Percentiles rank a stretch among this genome's conserved stretches.
Evolutionary conservation across 2,113 vertebrate species (phyloP).

Genomic region (Arizona elegans): DNA sequence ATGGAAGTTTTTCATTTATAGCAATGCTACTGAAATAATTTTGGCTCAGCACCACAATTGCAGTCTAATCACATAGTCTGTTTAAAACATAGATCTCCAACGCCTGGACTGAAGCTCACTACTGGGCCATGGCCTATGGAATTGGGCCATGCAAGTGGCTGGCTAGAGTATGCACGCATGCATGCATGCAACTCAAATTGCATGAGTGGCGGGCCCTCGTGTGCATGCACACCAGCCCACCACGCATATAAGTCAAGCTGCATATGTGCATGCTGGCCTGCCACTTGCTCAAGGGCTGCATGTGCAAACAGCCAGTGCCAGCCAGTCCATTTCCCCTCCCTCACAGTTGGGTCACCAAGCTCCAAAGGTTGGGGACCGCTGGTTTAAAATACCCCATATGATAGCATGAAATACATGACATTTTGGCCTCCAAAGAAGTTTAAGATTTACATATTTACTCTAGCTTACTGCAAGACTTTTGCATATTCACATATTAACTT

Average conservation of each 20-base stretch:
- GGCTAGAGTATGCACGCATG: not conserved
- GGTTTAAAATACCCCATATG: not conserved
- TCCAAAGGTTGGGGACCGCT: too few relatives aligned
- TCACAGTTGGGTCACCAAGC: not conserved
- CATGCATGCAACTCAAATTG: too few relatives aligned
- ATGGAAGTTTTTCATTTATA: not conserved
- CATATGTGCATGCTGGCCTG: not conserved
- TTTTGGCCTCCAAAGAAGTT: not conserved
- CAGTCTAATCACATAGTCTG: not conserved
- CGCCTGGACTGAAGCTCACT: not conserved
- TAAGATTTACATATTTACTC: not conserved
- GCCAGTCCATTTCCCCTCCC: not conserved
- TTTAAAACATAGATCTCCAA: not conserved
- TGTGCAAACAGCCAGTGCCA: not conserved
- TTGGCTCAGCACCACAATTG: not conserved
- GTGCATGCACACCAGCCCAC: accelerated
- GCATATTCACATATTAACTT: not conserved
- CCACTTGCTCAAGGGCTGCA: not conserved
- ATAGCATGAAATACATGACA: not conserved
- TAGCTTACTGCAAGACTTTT: not conserved
- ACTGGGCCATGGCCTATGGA: not conserved
- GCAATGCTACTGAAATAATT: not conserved
- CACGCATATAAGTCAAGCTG: too few relatives aligned
- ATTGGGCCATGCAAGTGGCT: not conserved
- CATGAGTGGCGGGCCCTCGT: accelerated